Evolutionary conservation across 2,113 vertebrate species (phyloP).

Genomic region (Quiscalus mexicanus): DNA sequence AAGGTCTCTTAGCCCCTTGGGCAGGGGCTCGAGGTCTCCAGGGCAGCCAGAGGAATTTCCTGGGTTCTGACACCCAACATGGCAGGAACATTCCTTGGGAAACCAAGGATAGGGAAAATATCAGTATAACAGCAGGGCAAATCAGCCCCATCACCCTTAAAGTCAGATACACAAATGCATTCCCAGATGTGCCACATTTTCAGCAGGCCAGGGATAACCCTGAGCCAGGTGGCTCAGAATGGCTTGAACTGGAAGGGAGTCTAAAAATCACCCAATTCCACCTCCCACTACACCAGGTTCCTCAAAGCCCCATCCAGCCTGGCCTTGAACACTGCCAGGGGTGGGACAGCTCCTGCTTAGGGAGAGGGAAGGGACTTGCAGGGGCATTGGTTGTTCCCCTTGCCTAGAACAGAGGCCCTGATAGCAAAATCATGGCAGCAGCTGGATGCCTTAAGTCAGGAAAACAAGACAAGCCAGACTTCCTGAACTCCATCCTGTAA

Average conservation of each 20-base stretch:
- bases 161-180: background rate
- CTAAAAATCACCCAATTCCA: background rate
- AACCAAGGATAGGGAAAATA: background rate
- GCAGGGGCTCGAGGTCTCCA: no score
- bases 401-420: background rate
- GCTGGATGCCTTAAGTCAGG: background rate
- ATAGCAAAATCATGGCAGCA: background rate
- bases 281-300: background rate
- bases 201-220: rapidly evolving
- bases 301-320: background rate
- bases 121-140: rapidly evolving
- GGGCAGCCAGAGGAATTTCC: no score
- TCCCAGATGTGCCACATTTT: rapidly evolving
- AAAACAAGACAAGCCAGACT: background rate
- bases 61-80: rapidly evolving
- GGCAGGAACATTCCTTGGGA: background rate
- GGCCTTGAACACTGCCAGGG: background rate
- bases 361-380: background rate
- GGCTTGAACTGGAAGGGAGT: background rate
- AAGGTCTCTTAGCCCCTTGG: no score
- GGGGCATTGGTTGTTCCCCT: background rate
- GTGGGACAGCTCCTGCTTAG: background rate
- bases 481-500: background rate
- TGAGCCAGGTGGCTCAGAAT: background rate
- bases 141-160: background rate